Percentiles rank a stretch among this genome's conserved stretches.
Evolutionary conservation across 2,113 vertebrate species (phyloP).

Genomic region (Rhizomys pruinosus): DNA sequence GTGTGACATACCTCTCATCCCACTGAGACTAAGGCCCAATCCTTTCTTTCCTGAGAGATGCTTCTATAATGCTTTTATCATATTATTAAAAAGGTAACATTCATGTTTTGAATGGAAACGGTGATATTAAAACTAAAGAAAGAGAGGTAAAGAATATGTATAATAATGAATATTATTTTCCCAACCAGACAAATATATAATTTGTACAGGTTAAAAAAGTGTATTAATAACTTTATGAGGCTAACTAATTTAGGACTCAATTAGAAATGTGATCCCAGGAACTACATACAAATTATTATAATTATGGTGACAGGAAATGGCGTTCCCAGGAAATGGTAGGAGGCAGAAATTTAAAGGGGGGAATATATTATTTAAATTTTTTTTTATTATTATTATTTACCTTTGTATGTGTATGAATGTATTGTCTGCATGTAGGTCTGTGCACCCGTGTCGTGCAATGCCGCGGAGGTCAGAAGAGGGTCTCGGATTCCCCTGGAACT

Average conservation of each 20-base stretch:
- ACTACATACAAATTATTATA: conserved; percentile 82
- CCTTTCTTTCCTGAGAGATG: not conserved
- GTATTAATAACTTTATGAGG: conserved; percentile 79
- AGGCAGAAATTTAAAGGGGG: conserved; percentile 77
- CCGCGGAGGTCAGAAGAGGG: too few species aligned
- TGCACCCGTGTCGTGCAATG: too few species aligned
- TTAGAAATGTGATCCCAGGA: conserved; percentile 81
- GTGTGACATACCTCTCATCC: not conserved
- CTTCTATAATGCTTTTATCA: conserved; percentile 29
- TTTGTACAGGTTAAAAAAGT: conserved; percentile 79
- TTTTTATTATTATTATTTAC: too few species aligned
- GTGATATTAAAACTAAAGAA: conserved; percentile 38
- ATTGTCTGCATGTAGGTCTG: too few species aligned
- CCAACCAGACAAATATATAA: conserved; percentile 76
- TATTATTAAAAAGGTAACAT: not conserved
- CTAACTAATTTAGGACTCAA: conserved; percentile 80
- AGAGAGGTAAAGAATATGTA: conserved; percentile 43
- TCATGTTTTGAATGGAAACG: conserved; percentile 34
- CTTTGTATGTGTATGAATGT: too few species aligned
- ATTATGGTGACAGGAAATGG: conserved; percentile 80
- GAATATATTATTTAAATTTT: too few species aligned
- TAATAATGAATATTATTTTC: conserved; percentile 68
- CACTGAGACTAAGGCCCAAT: not conserved
- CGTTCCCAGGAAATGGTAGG: conserved; percentile 70
- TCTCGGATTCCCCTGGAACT: too few species aligned